A percentile compares a stretch with the other conserved stretches of the same genome.
Conservation (phyloP, 2,888 invertebrate species). For the Synergus umbraculus region DNA sequence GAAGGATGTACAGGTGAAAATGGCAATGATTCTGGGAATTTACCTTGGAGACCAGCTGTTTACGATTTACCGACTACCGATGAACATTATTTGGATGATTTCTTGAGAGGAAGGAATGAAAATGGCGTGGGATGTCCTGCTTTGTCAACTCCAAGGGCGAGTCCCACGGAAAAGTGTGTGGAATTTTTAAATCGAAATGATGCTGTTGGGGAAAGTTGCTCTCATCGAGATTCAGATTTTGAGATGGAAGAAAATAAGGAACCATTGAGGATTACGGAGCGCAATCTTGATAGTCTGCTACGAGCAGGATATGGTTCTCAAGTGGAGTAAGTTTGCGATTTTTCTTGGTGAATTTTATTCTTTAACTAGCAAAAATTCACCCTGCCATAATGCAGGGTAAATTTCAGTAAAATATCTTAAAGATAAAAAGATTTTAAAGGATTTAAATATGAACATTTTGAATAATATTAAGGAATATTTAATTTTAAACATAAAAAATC, state of each 20-base stretch:
- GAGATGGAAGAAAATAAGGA: slow-evolving; percentile 47
- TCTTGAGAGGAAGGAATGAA: slow-evolving; percentile 64
- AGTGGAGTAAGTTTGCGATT: slow-evolving; percentile 61
- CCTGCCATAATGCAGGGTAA: too few relatives aligned
- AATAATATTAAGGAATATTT: too few relatives aligned
- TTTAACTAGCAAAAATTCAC: background rate
- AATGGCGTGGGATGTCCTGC: slow-evolving; percentile 61
- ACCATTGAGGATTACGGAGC: slow-evolving; percentile 61
- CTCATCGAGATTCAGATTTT: slow-evolving; percentile 44
- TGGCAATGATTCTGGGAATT: slow-evolving; percentile 46
- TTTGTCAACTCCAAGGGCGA: slow-evolving; percentile 68
- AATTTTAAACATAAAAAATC: too few relatives aligned
- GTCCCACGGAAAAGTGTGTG: slow-evolving; percentile 75
- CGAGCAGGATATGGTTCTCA: slow-evolving; percentile 61
- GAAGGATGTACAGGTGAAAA: slow-evolving; percentile 44
- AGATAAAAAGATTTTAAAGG: too few relatives aligned
- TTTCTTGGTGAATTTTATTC: background rate
- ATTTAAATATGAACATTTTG: too few relatives aligned
- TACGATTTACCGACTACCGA: slow-evolving; percentile 67
- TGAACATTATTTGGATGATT: slow-evolving; percentile 72
- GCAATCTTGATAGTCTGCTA: slow-evolving; percentile 64
- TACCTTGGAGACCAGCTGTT: slow-evolving; percentile 58
- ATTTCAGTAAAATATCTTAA: too few relatives aligned
- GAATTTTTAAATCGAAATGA: slow-evolving; percentile 68
- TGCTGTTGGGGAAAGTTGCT: slow-evolving; percentile 48